Evolutionary conservation across 2,113 vertebrate species (phyloP), one percentile per base, ranked within the genome.

Genomic region (Chionis minor): DNA sequence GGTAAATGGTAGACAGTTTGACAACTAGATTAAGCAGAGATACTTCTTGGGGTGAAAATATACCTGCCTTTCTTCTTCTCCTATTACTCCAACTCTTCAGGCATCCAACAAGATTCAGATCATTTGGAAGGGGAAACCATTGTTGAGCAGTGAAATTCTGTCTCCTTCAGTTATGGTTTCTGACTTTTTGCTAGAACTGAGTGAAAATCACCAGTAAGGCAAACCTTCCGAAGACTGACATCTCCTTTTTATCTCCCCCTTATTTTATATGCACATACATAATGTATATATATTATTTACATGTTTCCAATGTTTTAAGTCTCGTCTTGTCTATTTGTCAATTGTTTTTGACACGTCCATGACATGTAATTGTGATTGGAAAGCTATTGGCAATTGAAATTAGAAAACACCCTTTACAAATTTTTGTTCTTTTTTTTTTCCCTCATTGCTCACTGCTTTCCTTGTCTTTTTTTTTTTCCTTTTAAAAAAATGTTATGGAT

Each of bases 1-100:
- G 99, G 99, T 99, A 99, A 99, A 99, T 99, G 96, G 97, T 98
- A 97, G 96, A 97, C 92, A 95, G 81, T 95, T 86, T 81, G 95
- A 96, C 96, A 96, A 89, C 88, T 96, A 91, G 95, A 88, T 86
- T 93, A 75, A 94, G 82, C 83, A 65, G 91, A 96, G 71, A 4
- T 92, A 10, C 96, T 94, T 93, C 94, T 97, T 94, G 92, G 96
- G 95, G 92, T 97, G 79, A 90, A 65, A 95, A 80, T 94, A 86
- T 96, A 58, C 93, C 97, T 98, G 96, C 96, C 95, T 98, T 96
- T 98, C 97, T 97, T 97, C 97, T 97, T 97, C 96, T 97, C 88
- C 97, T 98, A 74, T 98, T 96, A 82, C 96, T 96, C 94, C 86
- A 59, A 18, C 85, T 97, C 95, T 97, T 95, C 92, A 73, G 80